Base-by-base conservation (phyloP, 2,888 invertebrate species). In the Cheilosia vernalis region DNA sequence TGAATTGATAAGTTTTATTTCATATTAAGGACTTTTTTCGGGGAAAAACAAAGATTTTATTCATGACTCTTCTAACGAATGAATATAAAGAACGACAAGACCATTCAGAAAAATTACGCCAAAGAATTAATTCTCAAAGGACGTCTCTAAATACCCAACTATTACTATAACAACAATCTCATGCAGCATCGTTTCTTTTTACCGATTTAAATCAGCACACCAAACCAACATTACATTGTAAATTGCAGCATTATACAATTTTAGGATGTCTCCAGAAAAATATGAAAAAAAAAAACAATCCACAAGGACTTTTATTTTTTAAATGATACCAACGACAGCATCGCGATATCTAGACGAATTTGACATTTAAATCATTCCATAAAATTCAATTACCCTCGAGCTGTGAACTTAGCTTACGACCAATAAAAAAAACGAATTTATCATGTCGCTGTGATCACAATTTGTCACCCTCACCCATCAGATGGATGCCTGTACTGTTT, bases 351-450 rank as follows among this genome's bases (percentile, higher is more conserved):
- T 66, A 74, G 74, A 80, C 79, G 81, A 84, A 84, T 87, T 84
- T 81, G 78, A 74, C 87, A 82, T 87, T 87, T 84, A 87, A 87
- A 87, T 87, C 81, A 79, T 85, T 79, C 82, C 82, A 87, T 87
- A 87, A 87, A 87, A 87, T 87, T 87, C 87, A 87, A 87, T 87
- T 87, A 87, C 87, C 87, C 87, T 82, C 64, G 79, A 87, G 87
- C 87, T 86, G 85, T 81, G 81, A 86, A 85, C 76, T 85, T 76
- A 85, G 80, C 80, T 85, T 72, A 85, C 84, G 84, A 80, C 80
- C 80, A 85, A 85, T 85, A 85, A 85, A 80, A 80, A 70, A 55
- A 30, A 27, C 7, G 42, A 79, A 69, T 67, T 79, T 84, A 84
- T 79, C 78, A 67, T 58, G 53, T 69, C 49, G 37, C 69, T 79